phyloP scores from a whole-genome alignment of 2,797 vertebrate genomes.

The Phataginus tetradactyla region DNA sequence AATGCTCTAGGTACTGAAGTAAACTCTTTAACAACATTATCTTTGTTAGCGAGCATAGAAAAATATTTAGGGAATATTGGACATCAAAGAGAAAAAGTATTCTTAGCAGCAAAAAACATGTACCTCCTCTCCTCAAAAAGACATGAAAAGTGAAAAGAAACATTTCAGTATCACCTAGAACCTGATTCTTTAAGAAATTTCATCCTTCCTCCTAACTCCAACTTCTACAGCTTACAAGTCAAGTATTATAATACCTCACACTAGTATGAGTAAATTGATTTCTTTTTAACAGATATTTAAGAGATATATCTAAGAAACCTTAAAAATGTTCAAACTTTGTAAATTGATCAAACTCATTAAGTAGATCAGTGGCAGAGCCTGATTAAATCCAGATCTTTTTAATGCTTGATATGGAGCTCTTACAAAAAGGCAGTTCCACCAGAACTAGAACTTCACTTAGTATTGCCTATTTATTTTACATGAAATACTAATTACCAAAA shows the following conservation, averaged over 20 bases:
- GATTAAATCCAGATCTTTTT: conserved; percentile 2
- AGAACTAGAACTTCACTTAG: not conserved
- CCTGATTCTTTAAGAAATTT: conserved; percentile 30
- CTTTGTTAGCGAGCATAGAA: not conserved
- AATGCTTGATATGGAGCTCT: not conserved
- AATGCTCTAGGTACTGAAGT: not conserved
- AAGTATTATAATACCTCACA: conserved; percentile 5
- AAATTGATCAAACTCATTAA: conserved; percentile 46
- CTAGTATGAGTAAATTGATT: not conserved
- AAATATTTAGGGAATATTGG: not conserved
- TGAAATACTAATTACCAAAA: not conserved
- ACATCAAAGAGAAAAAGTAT: not conserved
- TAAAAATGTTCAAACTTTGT: not conserved
- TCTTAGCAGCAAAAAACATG: not conserved
- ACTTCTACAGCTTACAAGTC: not conserved
- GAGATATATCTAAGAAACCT: not conserved
- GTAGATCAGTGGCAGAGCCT: not conserved
- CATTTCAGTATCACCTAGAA: not conserved
- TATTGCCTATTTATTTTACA: not conserved
- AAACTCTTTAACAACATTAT: not conserved
- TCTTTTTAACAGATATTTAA: not conserved
- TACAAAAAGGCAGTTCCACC: conserved; percentile 8
- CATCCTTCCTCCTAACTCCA: not conserved
- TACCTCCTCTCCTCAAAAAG: rapidly evolving
- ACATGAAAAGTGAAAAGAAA: not conserved